Evolutionary conservation across 2,113 vertebrate species (phyloP).

Genomic region (Otus sunia): DNA sequence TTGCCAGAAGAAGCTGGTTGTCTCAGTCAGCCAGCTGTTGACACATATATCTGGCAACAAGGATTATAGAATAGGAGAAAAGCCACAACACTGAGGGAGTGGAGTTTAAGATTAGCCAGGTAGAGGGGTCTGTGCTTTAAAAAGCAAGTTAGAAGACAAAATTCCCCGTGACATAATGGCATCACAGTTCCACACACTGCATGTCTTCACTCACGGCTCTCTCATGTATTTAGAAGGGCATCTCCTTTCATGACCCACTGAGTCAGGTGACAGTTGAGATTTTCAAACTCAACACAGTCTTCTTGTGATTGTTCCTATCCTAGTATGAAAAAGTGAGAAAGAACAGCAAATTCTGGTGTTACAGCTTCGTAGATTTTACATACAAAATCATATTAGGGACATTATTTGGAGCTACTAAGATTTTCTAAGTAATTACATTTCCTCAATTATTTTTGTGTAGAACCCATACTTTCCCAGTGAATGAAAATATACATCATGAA

Average conservation of each 20-base stretch:
- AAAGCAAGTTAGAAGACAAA: neutral
- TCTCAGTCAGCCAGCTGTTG: neutral
- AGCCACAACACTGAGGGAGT: neutral
- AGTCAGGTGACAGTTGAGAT: neutral
- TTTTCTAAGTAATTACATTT: neutral
- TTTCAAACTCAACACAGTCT: neutral
- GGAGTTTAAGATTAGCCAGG: neutral
- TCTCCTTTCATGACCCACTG: neutral
- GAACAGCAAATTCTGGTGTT: neutral
- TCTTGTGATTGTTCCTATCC: neutral
- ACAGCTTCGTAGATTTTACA: neutral
- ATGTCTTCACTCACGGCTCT: neutral
- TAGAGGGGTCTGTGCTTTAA: neutral
- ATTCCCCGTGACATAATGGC: neutral
- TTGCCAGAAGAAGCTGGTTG: neutral
- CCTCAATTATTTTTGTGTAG: neutral
- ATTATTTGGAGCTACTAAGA: neutral
- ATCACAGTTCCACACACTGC: neutral
- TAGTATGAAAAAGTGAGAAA: neutral
- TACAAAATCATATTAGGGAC: neutral
- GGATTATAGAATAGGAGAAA: neutral
- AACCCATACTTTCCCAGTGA: neutral
- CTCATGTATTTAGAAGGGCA: neutral
- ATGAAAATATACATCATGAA: neutral
- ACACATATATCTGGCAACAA: neutral